Evolutionary conservation across 2,888 invertebrate species (phyloP).

Genomic region (Seira ritae): DNA sequence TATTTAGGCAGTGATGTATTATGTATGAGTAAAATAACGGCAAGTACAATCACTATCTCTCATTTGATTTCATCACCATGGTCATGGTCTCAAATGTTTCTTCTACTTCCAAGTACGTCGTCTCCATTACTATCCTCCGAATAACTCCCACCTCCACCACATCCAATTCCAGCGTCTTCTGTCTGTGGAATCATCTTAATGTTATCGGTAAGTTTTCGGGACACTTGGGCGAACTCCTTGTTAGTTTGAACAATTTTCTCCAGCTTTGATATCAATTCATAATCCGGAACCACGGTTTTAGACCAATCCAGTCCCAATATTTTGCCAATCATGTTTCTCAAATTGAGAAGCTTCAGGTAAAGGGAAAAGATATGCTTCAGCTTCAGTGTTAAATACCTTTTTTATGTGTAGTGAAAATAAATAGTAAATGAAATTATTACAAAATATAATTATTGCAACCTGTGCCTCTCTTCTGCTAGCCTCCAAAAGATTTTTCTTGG

Average conservation of each 20-base stretch:
- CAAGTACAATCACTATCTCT: too few relatives aligned
- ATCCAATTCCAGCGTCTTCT: constrained; percentile 32
- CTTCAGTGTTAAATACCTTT: too few relatives aligned
- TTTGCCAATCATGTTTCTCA: constrained; percentile 85
- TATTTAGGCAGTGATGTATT: too few relatives aligned
- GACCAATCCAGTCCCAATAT: constrained; percentile 83
- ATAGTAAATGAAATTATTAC: not conserved
- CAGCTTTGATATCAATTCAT: constrained; percentile 85
- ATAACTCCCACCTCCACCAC: constrained; percentile 34
- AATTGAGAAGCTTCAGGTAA: constrained; percentile 80
- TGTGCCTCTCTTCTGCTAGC: constrained; percentile 86
- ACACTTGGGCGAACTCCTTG: constrained; percentile 90
- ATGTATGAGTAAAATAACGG: too few relatives aligned
- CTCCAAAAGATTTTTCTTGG: constrained; percentile 86
- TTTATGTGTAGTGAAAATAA: too few relatives aligned
- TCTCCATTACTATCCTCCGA: constrained; percentile 59
- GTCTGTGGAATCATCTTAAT: constrained; percentile 69
- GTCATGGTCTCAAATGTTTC: constrained; percentile 37
- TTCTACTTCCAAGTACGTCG: constrained; percentile 12
- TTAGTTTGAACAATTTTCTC: constrained; percentile 91
- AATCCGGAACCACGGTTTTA: constrained; percentile 81
- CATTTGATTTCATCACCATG: too few relatives aligned
- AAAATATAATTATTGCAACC: constrained; percentile 74
- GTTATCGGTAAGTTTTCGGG: constrained; percentile 79
- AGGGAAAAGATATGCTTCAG: too few relatives aligned